These are phyloP conservation scores for Bellardia pandia DNA, from an alignment of 2,888 invertebrate genomes.

Conservation along the genomic window DNA sequence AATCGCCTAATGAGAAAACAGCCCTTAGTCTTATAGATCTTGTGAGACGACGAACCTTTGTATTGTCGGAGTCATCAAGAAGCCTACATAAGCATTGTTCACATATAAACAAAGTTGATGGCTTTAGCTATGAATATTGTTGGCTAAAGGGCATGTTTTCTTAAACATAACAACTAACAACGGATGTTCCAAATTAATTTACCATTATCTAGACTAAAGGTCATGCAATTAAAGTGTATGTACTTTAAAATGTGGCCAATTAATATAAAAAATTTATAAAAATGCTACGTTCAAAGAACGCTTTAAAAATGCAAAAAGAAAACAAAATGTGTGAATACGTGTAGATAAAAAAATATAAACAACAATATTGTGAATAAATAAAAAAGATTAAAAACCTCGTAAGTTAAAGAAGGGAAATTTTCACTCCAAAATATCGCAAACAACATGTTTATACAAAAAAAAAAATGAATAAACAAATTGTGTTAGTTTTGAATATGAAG, in stretches of 20 bases:
- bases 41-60: too few relatives aligned
- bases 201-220: too few relatives aligned
- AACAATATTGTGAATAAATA: background rate
- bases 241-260: background rate
- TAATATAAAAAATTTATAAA: background rate
- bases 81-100: too few relatives aligned
- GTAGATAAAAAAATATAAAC: background rate
- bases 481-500: background rate
- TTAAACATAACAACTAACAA: too few relatives aligned
- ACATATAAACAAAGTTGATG: too few relatives aligned
- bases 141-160: too few relatives aligned
- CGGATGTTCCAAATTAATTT: too few relatives aligned
- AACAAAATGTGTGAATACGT: background rate
- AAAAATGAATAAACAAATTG: background rate
- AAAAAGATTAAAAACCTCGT: slow-evolving; percentile 9
- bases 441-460: slow-evolving; percentile 4
- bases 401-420: background rate
- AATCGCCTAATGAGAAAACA: too few relatives aligned
- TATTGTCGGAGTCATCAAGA: too few relatives aligned
- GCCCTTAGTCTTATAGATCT: too few relatives aligned
- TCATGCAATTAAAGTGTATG: background rate
- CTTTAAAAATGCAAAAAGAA: background rate
- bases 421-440: background rate
- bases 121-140: too few relatives aligned
- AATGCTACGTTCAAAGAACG: background rate